A percentile compares a stretch with the other conserved stretches of the same genome.
These are phyloP conservation scores for Buteo buteo DNA, from an alignment of 2,113 vertebrate genomes.

Conservation along the genomic window DNA sequence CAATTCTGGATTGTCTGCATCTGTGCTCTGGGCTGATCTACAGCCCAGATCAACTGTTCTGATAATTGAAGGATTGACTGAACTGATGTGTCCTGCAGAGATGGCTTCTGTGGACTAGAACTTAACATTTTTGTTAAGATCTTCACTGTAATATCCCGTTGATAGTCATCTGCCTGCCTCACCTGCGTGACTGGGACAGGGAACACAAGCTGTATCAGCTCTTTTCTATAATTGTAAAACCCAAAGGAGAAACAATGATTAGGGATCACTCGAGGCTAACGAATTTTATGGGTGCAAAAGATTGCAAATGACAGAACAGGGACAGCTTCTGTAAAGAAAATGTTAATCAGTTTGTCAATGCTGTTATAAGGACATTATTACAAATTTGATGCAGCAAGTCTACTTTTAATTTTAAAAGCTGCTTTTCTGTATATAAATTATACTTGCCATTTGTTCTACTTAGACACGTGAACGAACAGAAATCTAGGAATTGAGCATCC, in stretches of 20 bases:
- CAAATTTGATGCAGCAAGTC: background rate
- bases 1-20: background rate
- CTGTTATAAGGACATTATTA: background rate
- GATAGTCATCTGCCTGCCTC: background rate
- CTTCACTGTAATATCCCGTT: background rate
- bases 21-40: background rate
- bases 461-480: rapidly evolving
- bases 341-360: background rate
- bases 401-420: background rate
- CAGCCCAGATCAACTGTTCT: background rate
- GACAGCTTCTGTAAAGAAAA: background rate
- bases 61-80: background rate
- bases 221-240: background rate
- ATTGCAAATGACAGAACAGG: background rate
- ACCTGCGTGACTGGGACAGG: background rate
- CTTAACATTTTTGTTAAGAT: background rate
- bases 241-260: background rate
- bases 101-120: background rate
- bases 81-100: background rate
- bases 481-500: background rate
- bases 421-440: rapidly evolving
- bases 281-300: background rate
- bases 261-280: background rate
- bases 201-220: background rate
- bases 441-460: background rate